Conservation (phyloP, 2,113 vertebrate species). For the Thamnophis sirtalis region DNA sequence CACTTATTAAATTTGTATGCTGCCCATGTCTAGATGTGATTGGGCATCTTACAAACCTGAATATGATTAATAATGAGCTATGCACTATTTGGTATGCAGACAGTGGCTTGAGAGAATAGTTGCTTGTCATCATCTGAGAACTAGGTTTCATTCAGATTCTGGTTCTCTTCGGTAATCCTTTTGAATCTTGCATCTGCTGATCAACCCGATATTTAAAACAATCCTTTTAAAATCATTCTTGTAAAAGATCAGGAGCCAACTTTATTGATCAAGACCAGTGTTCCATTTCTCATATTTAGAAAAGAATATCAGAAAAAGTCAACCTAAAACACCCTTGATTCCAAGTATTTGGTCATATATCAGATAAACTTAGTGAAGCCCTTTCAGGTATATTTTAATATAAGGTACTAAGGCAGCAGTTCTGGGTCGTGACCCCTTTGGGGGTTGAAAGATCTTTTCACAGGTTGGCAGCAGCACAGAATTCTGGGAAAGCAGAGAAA, state of each 20-base stretch:
- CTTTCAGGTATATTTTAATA: not conserved
- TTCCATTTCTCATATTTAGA: not conserved
- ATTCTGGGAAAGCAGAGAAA: too few relatives aligned
- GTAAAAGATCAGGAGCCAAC: not conserved
- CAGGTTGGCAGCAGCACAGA: too few relatives aligned
- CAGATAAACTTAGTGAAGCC: too few relatives aligned
- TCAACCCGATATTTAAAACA: not conserved
- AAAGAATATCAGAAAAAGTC: not conserved
- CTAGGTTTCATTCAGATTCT: not conserved
- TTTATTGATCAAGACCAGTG: not conserved
- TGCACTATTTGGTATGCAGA: not conserved
- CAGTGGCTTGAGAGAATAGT: not conserved
- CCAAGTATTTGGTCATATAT: not conserved
- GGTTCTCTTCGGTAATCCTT: not conserved
- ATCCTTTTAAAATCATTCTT: not conserved
- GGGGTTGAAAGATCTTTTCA: too few relatives aligned
- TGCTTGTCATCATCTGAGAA: not conserved
- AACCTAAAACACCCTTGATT: not conserved
- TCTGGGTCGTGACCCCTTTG: too few relatives aligned
- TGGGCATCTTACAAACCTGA: not conserved
- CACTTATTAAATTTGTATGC: not conserved
- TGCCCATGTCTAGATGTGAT: not conserved
- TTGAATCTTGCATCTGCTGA: not conserved
- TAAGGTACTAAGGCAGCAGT: not conserved
- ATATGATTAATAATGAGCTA: not conserved